These are phyloP conservation scores for Ifrita kowaldi DNA, from an alignment of 2,113 vertebrate species.

Conservation along the genomic window DNA sequence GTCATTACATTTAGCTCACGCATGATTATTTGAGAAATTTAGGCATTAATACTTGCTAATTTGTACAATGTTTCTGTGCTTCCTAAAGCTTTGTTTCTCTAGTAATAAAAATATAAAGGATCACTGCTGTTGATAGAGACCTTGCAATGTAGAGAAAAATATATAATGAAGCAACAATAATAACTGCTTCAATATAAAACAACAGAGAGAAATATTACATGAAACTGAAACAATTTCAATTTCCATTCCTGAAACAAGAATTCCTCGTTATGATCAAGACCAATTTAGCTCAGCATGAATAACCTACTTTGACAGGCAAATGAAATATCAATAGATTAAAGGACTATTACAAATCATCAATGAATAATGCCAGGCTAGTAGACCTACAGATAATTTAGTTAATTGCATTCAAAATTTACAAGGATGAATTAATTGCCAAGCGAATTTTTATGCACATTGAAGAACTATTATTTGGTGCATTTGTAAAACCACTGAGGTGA, in stretches of 20 bases:
- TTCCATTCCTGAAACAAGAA: background rate
- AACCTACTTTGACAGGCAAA: background rate
- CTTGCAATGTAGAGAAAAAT: background rate
- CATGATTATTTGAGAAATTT: background rate
- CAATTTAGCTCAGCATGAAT: background rate
- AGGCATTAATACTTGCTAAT: background rate
- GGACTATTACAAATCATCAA: background rate
- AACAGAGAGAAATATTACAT: background rate
- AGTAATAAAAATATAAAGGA: background rate
- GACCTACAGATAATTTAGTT: background rate
- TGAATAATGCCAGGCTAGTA: background rate
- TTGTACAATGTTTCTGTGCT: background rate
- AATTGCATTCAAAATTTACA: background rate
- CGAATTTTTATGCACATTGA: background rate
- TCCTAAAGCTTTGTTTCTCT: background rate
- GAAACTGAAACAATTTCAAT: background rate
- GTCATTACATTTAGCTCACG: background rate
- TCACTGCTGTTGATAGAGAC: background rate
- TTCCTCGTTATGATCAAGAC: background rate
- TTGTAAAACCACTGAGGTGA: background rate
- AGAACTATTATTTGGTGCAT: background rate
- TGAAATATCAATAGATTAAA: constrained; percentile 9
- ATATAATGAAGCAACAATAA: background rate
- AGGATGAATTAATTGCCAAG: background rate
- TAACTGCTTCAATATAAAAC: background rate